Evolutionary conservation across 2,797 vertebrate genomes (phyloP).

Genomic region (Myotis planiceps): DNA sequence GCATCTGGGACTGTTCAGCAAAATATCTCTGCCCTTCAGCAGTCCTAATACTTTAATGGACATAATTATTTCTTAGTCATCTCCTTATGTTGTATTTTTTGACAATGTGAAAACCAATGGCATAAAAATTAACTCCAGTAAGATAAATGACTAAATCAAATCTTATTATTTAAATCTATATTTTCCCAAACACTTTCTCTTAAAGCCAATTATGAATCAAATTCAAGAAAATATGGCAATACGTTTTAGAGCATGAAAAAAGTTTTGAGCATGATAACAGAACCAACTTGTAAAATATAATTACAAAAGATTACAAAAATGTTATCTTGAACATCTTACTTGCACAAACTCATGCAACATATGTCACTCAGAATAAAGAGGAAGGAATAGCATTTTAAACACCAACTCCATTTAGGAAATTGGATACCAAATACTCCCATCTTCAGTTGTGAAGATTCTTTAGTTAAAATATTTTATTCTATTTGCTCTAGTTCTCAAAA

Average conservation of each 20-base stretch:
- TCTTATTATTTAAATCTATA: constrained; percentile 63
- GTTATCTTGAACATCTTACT: constrained; percentile 68
- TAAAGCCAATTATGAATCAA: constrained; percentile 75
- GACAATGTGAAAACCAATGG: constrained; percentile 65
- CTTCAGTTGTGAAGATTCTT: background rate
- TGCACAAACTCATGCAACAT: constrained; percentile 68
- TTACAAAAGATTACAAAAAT: constrained; percentile 67
- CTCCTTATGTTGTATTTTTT: constrained; percentile 49
- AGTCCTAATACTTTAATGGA: constrained; percentile 51
- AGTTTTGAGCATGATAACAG: constrained; percentile 48
- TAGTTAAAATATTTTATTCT: constrained; percentile 43
- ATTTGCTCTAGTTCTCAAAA: background rate
- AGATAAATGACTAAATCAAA: constrained; percentile 60
- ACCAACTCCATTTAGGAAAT: constrained; percentile 57
- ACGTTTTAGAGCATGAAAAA: constrained; percentile 71
- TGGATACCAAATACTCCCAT: constrained; percentile 46
- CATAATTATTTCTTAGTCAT: constrained; percentile 53
- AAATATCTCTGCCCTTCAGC: constrained; percentile 42
- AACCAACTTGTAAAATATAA: constrained; percentile 64
- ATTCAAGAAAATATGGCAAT: constrained; percentile 62
- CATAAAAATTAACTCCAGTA: constrained; percentile 59
- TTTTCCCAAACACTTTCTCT: constrained; percentile 47
- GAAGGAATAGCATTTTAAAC: constrained; percentile 70
- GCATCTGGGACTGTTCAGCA: constrained; percentile 68
- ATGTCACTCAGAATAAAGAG: constrained; percentile 67